Base-by-base conservation (phyloP, 2,797 vertebrate genomes). In the Alcedo quadribrachys region DNA sequence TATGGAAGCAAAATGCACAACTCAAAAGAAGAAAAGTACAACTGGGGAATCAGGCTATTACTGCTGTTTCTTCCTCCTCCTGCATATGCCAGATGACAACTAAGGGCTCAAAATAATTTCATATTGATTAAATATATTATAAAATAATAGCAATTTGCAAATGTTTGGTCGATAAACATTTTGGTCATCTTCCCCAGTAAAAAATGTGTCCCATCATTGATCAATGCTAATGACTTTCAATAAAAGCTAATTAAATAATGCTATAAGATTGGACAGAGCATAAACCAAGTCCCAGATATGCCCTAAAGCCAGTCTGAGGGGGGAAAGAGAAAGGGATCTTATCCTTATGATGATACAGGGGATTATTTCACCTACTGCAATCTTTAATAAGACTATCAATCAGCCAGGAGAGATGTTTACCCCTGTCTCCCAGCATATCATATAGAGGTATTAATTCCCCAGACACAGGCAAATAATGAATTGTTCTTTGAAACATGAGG, bases 331-430 rank as follows among this genome's bases (percentile, higher is more conserved):
- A 89, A 75, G 78, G 43, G 43, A 68, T 92, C 45, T 91, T 93
- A 92, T 77, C 54, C 74, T 5, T 81, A 69, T 81, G 73, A 95
- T 94, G 85, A 85, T 95, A 87, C 8, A 1, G 77, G 84, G 68
- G 92, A 84, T 95, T 97, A 95, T 95, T 97, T 96, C 81, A 93
- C 76, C 90, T 96, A 92, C 61, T 94, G 83, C 75, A 95, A 84
- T 80, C 71, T 96, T 97, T 97, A 97, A 95, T 95, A 96, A 92
- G 96, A 94, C 93, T 87, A 97, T 97, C 96, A 97, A 95, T 97
- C 96, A 96, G 81, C 92, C 87, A 55, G 78, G 40, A 94, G 93
- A 76, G 81, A 94, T 96, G 95, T 92, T 96, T 95, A 97, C 87
- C 88, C 84, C 92, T 61, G 82, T 94, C 92, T 95, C 92, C 50